Conservation (phyloP, 37 sponge, comb jelly and placozoan species). For the Geodia barretti region DNA sequence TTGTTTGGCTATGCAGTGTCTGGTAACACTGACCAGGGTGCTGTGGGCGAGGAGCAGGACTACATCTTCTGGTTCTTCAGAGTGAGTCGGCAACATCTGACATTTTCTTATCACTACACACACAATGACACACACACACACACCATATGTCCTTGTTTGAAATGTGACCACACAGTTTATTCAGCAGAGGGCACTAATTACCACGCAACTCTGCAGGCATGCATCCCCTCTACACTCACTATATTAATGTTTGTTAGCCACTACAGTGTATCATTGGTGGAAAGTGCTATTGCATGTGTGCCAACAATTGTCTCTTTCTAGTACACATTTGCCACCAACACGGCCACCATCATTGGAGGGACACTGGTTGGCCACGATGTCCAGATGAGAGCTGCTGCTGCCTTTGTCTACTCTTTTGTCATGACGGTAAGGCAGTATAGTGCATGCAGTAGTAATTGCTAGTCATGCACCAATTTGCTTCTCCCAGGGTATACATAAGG, state of each 20-base stretch:
- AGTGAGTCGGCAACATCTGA: slow-evolving; percentile 5
- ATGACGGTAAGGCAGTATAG: slow-evolving; percentile 63
- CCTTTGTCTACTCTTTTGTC: slow-evolving; percentile 71
- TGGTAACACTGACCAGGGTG: slow-evolving; percentile 28
- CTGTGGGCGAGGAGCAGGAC: slow-evolving; percentile 70
- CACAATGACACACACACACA: slow-evolving; percentile 38
- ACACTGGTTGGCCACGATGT: slow-evolving; percentile 65
- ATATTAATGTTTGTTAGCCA: no score
- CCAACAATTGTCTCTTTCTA: slow-evolving; percentile 11
- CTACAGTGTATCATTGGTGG: no score
- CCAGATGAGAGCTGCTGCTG: slow-evolving; percentile 60
- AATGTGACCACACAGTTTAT: no score
- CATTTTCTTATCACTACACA: background rate
- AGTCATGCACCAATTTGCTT: no score
- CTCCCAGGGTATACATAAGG: no score
- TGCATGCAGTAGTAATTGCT: no score
- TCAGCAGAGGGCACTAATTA: background rate
- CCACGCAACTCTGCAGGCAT: background rate
- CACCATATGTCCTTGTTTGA: no score
- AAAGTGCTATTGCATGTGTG: no score
- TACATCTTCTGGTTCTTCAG: slow-evolving; percentile 71
- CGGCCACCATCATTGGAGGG: slow-evolving; percentile 86
- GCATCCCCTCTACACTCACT: background rate
- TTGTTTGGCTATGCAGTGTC: slow-evolving; percentile 88
- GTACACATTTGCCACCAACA: slow-evolving; percentile 92